These are phyloP conservation scores for Peucedramus taeniatus DNA, from an alignment of 2,113 vertebrate genomes.

Conservation along the genomic window DNA sequence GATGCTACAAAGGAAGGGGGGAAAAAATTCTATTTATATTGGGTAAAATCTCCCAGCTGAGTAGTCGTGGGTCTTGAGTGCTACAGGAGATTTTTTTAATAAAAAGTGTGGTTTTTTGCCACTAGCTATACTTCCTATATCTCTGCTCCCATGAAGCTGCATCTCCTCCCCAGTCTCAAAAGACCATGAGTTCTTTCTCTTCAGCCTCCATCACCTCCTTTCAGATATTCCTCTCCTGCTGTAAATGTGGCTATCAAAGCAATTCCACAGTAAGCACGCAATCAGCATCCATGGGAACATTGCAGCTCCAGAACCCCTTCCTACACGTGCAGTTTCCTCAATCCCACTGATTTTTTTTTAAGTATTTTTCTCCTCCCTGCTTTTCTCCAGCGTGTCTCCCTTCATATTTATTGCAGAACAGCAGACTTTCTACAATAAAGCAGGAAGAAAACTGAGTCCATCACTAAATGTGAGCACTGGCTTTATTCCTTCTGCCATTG, in stretches of 20 bases:
- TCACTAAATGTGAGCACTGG: not conserved
- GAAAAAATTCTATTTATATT: not conserved
- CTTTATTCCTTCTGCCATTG: not conserved
- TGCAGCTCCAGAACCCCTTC: not conserved
- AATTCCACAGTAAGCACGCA: rapidly evolving
- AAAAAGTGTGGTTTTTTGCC: not conserved
- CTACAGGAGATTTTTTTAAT: not conserved
- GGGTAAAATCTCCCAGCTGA: not conserved
- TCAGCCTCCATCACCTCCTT: not conserved
- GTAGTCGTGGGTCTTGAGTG: not conserved
- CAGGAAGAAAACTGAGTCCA: not conserved
- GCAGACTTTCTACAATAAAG: not conserved
- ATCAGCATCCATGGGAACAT: not conserved
- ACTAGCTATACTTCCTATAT: not conserved
- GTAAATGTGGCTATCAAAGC: not conserved
- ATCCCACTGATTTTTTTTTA: not conserved
- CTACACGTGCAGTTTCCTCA: not conserved
- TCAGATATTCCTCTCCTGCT: not conserved
- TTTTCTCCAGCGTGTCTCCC: not conserved
- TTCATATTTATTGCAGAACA: not conserved
- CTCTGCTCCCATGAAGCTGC: not conserved
- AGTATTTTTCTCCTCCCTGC: not conserved
- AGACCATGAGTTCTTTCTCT: not conserved
- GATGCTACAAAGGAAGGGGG: not conserved
- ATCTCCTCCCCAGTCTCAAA: not conserved